phyloP scores from a whole-genome alignment of 2,797 vertebrate genomes.

The Tapirus indicus region DNA sequence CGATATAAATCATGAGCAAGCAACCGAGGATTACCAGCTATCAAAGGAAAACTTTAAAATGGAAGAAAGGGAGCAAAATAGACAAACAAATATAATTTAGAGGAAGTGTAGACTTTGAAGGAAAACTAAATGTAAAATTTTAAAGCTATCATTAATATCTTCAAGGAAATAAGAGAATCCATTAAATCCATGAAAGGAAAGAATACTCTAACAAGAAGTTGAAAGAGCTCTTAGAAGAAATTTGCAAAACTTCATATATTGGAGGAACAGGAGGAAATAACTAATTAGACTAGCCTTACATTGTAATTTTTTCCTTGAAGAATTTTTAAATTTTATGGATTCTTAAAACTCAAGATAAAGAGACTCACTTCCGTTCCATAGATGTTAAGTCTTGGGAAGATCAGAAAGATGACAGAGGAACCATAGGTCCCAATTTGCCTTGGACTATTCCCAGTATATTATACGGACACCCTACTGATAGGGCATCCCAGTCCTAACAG shows the following conservation, averaged over 20 bases:
- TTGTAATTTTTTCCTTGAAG: neutral
- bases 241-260: neutral
- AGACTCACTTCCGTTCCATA: neutral
- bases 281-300: neutral
- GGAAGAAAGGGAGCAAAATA: neutral
- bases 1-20: neutral
- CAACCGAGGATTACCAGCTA: neutral
- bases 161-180: neutral
- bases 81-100: neutral
- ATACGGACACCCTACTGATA: too few relatives aligned
- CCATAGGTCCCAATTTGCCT: neutral
- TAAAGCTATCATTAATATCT: neutral
- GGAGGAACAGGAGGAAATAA: neutral
- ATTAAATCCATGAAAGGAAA: neutral
- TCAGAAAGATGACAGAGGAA: neutral
- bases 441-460: neutral
- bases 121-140: neutral
- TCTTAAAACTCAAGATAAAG: constrained; percentile 23
- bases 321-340: neutral
- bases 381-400: neutral
- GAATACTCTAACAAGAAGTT: neutral
- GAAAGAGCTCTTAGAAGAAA: neutral
- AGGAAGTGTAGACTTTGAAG: neutral
- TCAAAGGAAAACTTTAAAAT: neutral
- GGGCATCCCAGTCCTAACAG: neutral